Conservation (phyloP, 1,140 invertebrate genomes). For the Zeugodacus cucurbitae region DNA sequence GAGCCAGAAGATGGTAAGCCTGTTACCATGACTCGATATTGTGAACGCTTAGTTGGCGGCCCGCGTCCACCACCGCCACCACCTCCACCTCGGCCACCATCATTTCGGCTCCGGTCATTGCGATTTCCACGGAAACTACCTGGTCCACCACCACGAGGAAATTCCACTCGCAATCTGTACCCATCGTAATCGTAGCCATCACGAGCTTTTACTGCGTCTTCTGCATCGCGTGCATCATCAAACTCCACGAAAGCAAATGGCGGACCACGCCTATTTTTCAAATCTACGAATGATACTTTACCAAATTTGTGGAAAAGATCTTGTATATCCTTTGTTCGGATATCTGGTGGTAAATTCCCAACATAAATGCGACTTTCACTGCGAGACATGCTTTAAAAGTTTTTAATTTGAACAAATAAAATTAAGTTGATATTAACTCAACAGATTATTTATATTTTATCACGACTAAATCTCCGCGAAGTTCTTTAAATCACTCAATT, state of each 20-base stretch:
- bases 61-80: constrained; percentile 67
- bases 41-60: constrained; percentile 89
- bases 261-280: constrained; percentile 97
- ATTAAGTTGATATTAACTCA: background rate
- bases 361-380: constrained; percentile 97
- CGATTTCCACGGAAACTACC: constrained; percentile 68
- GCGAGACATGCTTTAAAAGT: constrained; percentile 54
- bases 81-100: constrained; percentile 55
- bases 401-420: background rate
- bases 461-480: background rate
- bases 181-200: constrained; percentile 99
- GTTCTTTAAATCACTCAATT: background rate
- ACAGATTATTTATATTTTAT: background rate
- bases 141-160: constrained; percentile 72
- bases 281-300: constrained; percentile 97
- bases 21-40: constrained; percentile 93
- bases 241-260: constrained; percentile 99
- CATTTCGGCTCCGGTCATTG: constrained; percentile 67
- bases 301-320: constrained; percentile 99
- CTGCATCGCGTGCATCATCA: constrained; percentile 96
- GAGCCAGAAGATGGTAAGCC: constrained; percentile 90
- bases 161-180: constrained; percentile 95
- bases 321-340: constrained; percentile 97
- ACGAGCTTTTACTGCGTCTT: constrained; percentile 95
- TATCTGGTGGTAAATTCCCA: constrained; percentile 98